Percentiles rank a stretch among this genome's conserved stretches.
Conservation (phyloP, 2,113 vertebrate species). For the Ailurus styani region DNA sequence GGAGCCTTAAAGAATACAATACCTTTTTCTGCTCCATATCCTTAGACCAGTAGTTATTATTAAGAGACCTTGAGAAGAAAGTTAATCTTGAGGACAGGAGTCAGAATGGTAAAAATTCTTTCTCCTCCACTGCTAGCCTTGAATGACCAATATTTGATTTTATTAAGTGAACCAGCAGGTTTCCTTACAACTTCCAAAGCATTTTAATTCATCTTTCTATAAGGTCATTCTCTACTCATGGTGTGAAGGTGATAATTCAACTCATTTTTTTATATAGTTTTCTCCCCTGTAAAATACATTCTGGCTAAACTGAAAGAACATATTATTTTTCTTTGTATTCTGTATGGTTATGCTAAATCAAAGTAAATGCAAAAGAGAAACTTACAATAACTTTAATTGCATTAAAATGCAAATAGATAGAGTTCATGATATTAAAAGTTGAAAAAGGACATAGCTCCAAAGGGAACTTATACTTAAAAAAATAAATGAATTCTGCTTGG, state of each 20-base stretch:
- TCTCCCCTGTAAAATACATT: neutral
- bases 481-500: neutral
- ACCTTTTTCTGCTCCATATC: neutral
- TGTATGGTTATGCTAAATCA: neutral
- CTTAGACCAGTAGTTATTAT: neutral
- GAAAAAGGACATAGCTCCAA: neutral
- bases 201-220: neutral
- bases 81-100: neutral
- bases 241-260: neutral
- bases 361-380: neutral
- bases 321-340: neutral
- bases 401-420: neutral
- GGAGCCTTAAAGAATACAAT: neutral
- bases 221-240: neutral
- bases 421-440: neutral
- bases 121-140: neutral
- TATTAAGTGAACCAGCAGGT: neutral
- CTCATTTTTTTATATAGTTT: neutral
- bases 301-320: neutral
- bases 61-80: neutral
- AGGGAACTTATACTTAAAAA: neutral
- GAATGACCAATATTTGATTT: neutral
- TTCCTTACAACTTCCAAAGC: neutral
- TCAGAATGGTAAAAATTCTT: neutral
- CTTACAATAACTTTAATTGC: neutral